Evolutionary conservation across 2,888 invertebrate genomes (phyloP).

Genomic region (Harmothoe impar): DNA sequence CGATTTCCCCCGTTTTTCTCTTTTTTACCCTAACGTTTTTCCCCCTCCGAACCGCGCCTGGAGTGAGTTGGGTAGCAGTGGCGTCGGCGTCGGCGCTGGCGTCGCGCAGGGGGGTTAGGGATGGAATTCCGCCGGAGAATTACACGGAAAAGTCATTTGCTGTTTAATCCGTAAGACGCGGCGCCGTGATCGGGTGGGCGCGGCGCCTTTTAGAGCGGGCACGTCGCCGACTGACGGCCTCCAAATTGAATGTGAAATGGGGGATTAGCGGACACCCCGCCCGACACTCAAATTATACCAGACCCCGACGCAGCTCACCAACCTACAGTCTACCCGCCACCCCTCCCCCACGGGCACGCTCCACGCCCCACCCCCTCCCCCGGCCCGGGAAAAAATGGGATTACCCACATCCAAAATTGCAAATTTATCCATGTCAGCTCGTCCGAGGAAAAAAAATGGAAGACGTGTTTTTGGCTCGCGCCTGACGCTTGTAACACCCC

Average conservation of each 20-base stretch:
- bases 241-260: slow-evolving; percentile 69
- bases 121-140: slow-evolving; percentile 47
- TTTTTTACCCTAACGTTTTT: background rate
- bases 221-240: slow-evolving; percentile 34
- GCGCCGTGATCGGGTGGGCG: slow-evolving; percentile 26
- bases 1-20: background rate
- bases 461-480: background rate
- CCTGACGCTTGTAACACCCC: background rate
- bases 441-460: background rate
- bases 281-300: slow-evolving; percentile 64
- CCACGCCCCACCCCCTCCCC: background rate
- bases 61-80: background rate
- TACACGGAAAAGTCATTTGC: slow-evolving; percentile 66
- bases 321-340: background rate
- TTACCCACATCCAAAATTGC: slow-evolving; percentile 62
- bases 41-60: background rate
- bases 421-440: slow-evolving; percentile 60
- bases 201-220: background rate
- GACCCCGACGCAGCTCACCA: background rate
- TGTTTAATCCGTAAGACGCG: slow-evolving; percentile 59
- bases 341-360: background rate
- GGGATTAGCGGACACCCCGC: slow-evolving; percentile 63
- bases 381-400: slow-evolving; percentile 62
- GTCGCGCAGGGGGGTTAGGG: slow-evolving; percentile 26
- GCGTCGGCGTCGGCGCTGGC: background rate